Base-by-base conservation (phyloP, 1,140 invertebrate species). In the Helicoverpa zea region DNA sequence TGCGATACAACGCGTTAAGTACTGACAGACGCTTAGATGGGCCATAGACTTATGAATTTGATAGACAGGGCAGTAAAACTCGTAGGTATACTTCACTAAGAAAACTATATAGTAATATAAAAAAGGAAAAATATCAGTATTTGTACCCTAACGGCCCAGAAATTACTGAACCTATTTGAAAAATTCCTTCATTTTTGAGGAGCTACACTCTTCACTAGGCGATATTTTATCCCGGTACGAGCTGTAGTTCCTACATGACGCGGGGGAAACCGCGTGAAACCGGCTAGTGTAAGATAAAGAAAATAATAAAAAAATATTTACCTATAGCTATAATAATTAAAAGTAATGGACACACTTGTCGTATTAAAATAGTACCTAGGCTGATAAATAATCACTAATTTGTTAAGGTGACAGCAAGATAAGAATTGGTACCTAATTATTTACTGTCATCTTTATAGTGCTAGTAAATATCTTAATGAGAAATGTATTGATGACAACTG, bases 1-100 rank as follows among this genome's bases (percentile, higher is more conserved):
- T 87, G 88, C 87, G 87, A 90, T 90, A 89, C 87, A 88, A 84
- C 86, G 89, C 88, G 89, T 92, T 92, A 91, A 92, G 87, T 91
- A 90, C 83, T 88, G 85, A 89, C 87, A 86, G 80, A 82, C 86
- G 86, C 86, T 83, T 79, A 80, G 81, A 89, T 90, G 82, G 76
- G 49, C 68, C 81, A 79, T 80, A 91, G 90, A 87, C 47, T 59
- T 80, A 70, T 1, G n/a, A 30, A 58, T 47, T 9, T 2, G 2
- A 12, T 49, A 79, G 63, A 58, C 43, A 4, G 30, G 35, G 18
- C 59, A 61, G 16, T 2, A 52, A 23, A 52, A 43, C 35, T 43
- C n/a, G n/a, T n/a, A n/a, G 35, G 35, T 43, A 43, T 7, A 43
- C 35, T 9, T 12, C 18, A 12, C 10, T 23, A 12, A 12, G 16